Conservation (phyloP, 23 tunicate species). For the Halocynthia roretzi region DNA sequence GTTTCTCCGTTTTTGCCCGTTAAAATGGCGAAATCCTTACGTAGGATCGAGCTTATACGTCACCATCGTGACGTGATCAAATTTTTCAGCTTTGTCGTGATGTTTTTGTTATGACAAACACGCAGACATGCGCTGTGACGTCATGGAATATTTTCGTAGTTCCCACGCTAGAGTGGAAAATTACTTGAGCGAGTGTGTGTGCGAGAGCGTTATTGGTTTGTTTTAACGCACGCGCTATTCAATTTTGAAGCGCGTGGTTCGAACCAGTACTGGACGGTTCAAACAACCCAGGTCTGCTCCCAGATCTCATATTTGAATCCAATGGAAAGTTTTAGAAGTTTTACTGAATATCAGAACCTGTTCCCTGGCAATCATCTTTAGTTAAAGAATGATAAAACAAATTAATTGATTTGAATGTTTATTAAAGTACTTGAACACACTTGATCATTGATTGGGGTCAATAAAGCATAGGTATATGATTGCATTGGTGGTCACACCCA, state of each 20-base stretch:
- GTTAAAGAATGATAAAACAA: background rate
- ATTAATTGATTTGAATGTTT: background rate
- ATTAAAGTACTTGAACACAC: no score
- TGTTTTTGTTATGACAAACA: background rate
- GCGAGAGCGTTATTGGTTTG: conserved; percentile 18
- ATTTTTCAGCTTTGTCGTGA: no score
- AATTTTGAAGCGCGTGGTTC: conserved; percentile 2
- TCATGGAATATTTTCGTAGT: conserved; percentile 80
- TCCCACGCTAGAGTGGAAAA: conserved; percentile 25
- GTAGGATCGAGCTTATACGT: no score
- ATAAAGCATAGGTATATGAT: no score
- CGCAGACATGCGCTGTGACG: conserved; percentile 47
- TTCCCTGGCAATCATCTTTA: background rate
- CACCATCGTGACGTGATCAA: no score
- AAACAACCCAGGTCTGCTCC: background rate
- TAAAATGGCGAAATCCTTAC: no score
- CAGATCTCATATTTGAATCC: background rate
- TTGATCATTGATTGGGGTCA: no score
- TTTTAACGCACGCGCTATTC: conserved; percentile 19
- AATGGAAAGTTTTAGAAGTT: background rate
- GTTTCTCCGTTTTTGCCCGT: no score
- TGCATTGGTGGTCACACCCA: no score
- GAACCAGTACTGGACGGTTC: conserved; percentile 32
- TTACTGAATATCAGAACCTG: background rate
- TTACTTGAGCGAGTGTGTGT: conserved; percentile 13